Evolutionary conservation across 2,113 vertebrate species (phyloP), one percentile per base, ranked within the genome.

Genomic region (Phaethon lepturus): DNA sequence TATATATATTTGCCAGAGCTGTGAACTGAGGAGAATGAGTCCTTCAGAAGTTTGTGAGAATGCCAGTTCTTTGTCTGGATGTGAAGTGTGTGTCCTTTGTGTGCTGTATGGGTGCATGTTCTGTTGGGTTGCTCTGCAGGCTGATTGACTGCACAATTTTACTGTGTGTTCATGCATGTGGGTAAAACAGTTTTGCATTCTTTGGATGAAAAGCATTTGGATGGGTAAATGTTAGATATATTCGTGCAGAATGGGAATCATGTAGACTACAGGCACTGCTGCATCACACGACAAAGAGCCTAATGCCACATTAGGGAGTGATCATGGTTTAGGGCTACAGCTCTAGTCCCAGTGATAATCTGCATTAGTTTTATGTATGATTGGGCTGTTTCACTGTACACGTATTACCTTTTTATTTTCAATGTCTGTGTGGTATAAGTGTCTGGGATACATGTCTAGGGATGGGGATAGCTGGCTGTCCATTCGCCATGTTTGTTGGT

Each of bases 31-130:
- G 35, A 82, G 31, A 91, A 47, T 6, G 26, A 81, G 45, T 42
- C 18, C 25, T 88, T 55, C 49, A 74, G 50, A 91, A 75, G 19
- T 40, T 24, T 68, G 15, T 74, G 78, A 75, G 45, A 52, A 78
- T 63, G 17, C 4, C 40, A 56, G 4, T 23, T 87, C 24, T 90
- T 42, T 76, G 53, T 11, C 40, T 64, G 38, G 8, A 11, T 40
- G 23, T 29, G 64, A 76, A 63, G 42, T 5, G 11, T 24, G 11
- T 20, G 8, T 42, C 3, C 17, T 60, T 55, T 82, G 18, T 59
- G 28, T 56, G 19, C 13, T 88, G 0, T 29, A 6, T 3, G 17
- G 28, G 11, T 58, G 33, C 19, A 49, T 1, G 2, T 17, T 47
- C 47, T 68, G 49, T 56, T 60, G 26, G 24, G 47, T 7, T 45